Conservation (phyloP, 2,888 invertebrate genomes). For the Melanophora roralis region DNA sequence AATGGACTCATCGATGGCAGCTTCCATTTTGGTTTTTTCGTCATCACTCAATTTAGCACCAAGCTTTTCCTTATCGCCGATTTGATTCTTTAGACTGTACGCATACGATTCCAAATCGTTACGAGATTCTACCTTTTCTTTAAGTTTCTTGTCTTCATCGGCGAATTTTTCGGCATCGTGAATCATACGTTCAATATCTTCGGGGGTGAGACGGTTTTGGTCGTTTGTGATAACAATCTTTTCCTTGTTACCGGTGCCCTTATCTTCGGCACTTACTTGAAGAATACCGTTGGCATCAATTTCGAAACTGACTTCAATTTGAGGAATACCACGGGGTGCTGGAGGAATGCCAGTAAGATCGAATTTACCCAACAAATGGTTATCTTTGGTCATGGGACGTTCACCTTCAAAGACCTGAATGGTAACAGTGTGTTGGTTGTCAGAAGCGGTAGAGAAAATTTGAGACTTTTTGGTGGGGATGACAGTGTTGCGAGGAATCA, state of each 20-base stretch:
- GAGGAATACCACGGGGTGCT: slow-evolving; percentile 94
- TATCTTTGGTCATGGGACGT: slow-evolving; percentile 99
- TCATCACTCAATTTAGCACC: slow-evolving; percentile 92
- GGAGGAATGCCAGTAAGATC: slow-evolving; percentile 98
- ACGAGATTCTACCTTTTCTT: slow-evolving; percentile 96
- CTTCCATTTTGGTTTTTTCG: slow-evolving; percentile 96
- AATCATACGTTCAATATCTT: slow-evolving; percentile 99
- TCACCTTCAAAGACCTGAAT: slow-evolving; percentile 99
- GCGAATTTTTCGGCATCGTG: slow-evolving; percentile 99
- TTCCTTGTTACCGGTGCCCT: slow-evolving; percentile 98
- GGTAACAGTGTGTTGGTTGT: slow-evolving; percentile 99
- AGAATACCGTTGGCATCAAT: slow-evolving; percentile 96
- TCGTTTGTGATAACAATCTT: slow-evolving; percentile 99
- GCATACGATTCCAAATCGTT: slow-evolving; percentile 98
- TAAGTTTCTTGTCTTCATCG: slow-evolving; percentile 98
- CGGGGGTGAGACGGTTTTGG: slow-evolving; percentile 96
- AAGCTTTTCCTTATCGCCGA: slow-evolving; percentile 97
- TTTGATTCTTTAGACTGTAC: slow-evolving; percentile 97
- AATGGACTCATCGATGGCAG: slow-evolving; percentile 96
- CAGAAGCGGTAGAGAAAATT: slow-evolving; percentile 99
- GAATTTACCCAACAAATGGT: slow-evolving; percentile 98
- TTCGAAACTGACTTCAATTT: slow-evolving; percentile 96
- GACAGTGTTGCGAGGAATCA: slow-evolving; percentile 98
- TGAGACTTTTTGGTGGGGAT: slow-evolving; percentile 99
- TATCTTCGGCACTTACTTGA: slow-evolving; percentile 98